Conservation (phyloP, 2,888 invertebrate genomes). For the Stomorhina lunata region DNA sequence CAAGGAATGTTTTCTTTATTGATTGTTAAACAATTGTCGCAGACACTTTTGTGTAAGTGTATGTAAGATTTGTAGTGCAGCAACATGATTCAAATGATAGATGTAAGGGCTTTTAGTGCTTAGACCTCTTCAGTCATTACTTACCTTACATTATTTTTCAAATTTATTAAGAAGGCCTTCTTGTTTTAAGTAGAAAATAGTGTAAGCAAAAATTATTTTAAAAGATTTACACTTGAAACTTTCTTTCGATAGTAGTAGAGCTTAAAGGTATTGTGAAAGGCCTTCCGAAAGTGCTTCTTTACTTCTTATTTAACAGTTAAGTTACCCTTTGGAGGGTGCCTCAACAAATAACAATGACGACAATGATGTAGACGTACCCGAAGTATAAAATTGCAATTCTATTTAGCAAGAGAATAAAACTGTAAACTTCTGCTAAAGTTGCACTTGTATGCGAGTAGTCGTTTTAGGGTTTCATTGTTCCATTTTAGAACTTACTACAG, state of each 20-base stretch:
- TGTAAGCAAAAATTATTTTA: too few relatives aligned
- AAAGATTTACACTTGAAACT: too few relatives aligned
- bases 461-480: conserved; percentile 21
- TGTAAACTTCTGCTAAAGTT: conserved; percentile 23
- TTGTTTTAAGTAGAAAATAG: too few relatives aligned
- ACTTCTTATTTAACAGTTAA: too few relatives aligned
- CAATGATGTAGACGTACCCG: background rate
- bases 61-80: background rate
- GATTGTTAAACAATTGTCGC: conserved; percentile 60
- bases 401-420: conserved; percentile 13
- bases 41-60: conserved; percentile 20
- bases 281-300: too few relatives aligned
- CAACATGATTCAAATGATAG: too few relatives aligned
- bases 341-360: conserved; percentile 16
- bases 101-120: too few relatives aligned
- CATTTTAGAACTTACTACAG: conserved; percentile 41
- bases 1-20: conserved; percentile 57
- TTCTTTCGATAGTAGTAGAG: too few relatives aligned
- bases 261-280: too few relatives aligned
- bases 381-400: conserved; percentile 27
- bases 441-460: background rate
- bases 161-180: too few relatives aligned
- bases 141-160: too few relatives aligned
- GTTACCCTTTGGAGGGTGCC: background rate
- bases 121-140: too few relatives aligned